phyloP scores from a whole-genome alignment of 2,797 vertebrate genomes.

The Alauda arvensis region DNA sequence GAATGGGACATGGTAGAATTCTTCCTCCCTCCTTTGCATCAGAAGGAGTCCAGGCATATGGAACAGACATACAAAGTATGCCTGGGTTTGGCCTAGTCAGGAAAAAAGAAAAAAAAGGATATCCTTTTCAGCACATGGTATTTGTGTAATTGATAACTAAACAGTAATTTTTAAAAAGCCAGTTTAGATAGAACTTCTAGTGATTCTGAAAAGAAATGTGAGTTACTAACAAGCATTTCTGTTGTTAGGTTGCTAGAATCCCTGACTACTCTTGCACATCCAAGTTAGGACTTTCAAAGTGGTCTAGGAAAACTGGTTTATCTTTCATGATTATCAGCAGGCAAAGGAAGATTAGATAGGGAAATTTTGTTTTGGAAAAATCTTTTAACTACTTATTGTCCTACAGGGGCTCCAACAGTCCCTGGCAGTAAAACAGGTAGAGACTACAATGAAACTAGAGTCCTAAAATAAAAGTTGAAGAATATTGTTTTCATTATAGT shows the following conservation, averaged over 20 bases:
- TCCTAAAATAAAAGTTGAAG: neutral
- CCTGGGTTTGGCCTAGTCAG: neutral
- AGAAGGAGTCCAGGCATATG: neutral
- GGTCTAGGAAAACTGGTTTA: neutral
- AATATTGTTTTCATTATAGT: fast-evolving
- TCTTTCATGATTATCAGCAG: neutral
- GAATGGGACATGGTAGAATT: neutral
- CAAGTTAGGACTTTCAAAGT: neutral
- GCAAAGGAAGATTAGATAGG: neutral
- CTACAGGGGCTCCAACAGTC: neutral
- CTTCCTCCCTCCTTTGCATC: neutral
- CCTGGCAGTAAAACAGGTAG: neutral
- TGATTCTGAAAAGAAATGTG: neutral
- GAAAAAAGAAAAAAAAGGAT: neutral
- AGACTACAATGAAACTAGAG: neutral
- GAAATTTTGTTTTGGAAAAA: neutral
- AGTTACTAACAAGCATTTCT: neutral
- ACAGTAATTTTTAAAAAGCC: neutral
- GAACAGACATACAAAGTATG: neutral
- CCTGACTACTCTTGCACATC: neutral
- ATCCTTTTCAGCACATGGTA: neutral
- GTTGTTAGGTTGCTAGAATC: neutral
- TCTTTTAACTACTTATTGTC: neutral
- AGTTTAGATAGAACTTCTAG: neutral
- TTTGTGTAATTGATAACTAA: neutral